Percentiles rank a stretch among this genome's conserved stretches.
phyloP scores from a whole-genome alignment of 2,797 vertebrate genomes.

The Xenentodon cancila region DNA sequence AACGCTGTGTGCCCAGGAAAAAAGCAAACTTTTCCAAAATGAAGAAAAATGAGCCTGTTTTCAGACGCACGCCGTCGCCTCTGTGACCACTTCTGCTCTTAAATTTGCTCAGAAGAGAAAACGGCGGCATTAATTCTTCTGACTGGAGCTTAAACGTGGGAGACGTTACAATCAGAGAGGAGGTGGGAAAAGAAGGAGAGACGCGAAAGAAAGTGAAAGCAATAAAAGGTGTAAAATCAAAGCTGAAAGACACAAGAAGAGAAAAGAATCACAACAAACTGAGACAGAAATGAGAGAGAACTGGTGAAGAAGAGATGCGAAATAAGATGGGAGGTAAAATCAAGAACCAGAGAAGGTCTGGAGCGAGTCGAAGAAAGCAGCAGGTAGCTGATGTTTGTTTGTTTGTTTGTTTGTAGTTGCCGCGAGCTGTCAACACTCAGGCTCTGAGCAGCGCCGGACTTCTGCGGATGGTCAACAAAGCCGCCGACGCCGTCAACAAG shows the following conservation, averaged over 20 bases:
- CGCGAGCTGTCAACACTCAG: conserved; percentile 96
- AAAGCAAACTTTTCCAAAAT: conserved; percentile 72
- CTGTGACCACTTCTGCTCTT: conserved; percentile 15
- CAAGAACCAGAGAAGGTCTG: too few relatives aligned
- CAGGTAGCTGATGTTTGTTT: conserved; percentile 10
- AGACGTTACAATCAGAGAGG: conserved; percentile 36
- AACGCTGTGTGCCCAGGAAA: conserved; percentile 14
- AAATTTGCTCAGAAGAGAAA: conserved; percentile 29
- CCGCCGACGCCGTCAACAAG: conserved; percentile 99
- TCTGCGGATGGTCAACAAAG: conserved; percentile 99
- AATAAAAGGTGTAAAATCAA: neutral
- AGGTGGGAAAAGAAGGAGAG: neutral
- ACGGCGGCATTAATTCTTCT: conserved; percentile 9
- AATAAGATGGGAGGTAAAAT: too few relatives aligned
- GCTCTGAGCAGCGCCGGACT: conserved; percentile 98
- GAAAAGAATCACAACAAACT: too few relatives aligned
- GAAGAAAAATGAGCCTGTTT: conserved; percentile 71
- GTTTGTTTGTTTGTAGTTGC: conserved; percentile 86
- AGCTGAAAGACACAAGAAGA: neutral
- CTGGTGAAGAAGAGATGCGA: too few relatives aligned
- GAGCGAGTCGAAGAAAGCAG: too few relatives aligned
- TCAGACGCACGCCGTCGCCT: conserved; percentile 8
- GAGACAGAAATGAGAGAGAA: neutral
- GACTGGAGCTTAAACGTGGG: conserved; percentile 32
- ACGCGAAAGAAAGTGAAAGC: neutral